Evolutionary conservation across 2,113 vertebrate species (phyloP), one percentile per base, ranked within the genome.

Genomic region (Prionailurus bengalensis): DNA sequence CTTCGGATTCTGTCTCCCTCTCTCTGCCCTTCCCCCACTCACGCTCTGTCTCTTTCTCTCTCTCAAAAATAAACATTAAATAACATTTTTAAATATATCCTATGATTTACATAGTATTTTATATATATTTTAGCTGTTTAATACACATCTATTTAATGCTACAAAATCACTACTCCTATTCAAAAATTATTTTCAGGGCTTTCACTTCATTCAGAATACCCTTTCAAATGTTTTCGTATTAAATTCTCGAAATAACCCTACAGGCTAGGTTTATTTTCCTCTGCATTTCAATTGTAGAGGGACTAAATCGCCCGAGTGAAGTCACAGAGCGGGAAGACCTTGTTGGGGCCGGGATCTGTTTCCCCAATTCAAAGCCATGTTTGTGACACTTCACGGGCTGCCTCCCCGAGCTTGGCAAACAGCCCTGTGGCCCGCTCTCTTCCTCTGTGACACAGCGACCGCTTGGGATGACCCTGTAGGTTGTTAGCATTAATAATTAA

Each of bases 371-470:
- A 12, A 66, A 83, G 61, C 68, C 0, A 1, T 16, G 14, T 31
- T 8, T 21, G 42, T 33, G n/a, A 27, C 31, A 3, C 31, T 29
- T 74, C 12, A 4, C 29, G 25, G 3, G 76, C n/a, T 79, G 29
- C 14, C 11, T 42, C 78, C 15, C 11, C 15, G 15, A 48, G 58
- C 39, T 53, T 71, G 36, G 33, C 15, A 13, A 63, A 39, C 15
- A 45, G 31, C 14, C 1, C 0, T 2, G 31, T 8, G n/a, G 12
- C n/a, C 29, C 0, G 0, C 10, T 33, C 45, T 76, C 39, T 21
- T 70, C 80, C 51, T n/a, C 61, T 53, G 45, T 0, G 7, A 9
- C 8, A 9, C 9, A 0, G 29, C 17, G 13, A 13, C 76, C 1
- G 36, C 48, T 48, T 14, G 58, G 65, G 2, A 11, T 2, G 36